Evolutionary conservation across 2,113 vertebrate species (phyloP).

Genomic region (Leptodactylus fuscus): DNA sequence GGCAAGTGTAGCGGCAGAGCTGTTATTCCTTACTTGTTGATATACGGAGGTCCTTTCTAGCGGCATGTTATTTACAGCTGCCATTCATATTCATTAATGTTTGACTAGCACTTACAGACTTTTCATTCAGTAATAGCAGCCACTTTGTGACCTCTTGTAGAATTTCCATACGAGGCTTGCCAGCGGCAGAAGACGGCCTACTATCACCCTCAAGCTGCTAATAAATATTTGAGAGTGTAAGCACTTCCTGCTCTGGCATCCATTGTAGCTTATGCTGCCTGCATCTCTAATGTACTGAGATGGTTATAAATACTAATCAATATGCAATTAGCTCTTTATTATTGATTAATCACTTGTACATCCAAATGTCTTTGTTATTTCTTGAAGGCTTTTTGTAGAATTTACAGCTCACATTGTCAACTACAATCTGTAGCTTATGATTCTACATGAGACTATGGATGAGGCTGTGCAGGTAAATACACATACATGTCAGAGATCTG

Average conservation of each 20-base stretch:
- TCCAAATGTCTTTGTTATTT: slow-evolving; percentile 12
- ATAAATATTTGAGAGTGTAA: slow-evolving; percentile 38
- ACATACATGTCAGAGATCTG: neutral
- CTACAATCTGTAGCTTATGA: neutral
- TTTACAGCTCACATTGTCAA: neutral
- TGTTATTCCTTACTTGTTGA: slow-evolving; percentile 21
- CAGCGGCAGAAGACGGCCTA: slow-evolving; percentile 13
- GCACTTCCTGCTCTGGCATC: neutral
- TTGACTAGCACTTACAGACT: slow-evolving; percentile 35
- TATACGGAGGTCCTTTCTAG: neutral
- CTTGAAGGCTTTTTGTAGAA: slow-evolving; percentile 8
- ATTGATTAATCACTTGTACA: slow-evolving; percentile 18
- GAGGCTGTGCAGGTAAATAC: neutral
- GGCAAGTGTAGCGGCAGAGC: neutral
- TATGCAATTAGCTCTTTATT: slow-evolving; percentile 29
- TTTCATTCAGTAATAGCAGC: slow-evolving; percentile 29
- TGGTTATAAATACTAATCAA: slow-evolving; percentile 28
- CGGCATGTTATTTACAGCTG: slow-evolving; percentile 31
- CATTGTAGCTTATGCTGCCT: neutral
- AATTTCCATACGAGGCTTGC: slow-evolving; percentile 24
- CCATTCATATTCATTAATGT: slow-evolving; percentile 47
- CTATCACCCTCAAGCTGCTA: slow-evolving; percentile 34
- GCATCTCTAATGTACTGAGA: neutral
- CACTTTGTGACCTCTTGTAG: slow-evolving; percentile 31
- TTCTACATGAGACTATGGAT: neutral